These are phyloP conservation scores for Rousettus leschenaultii DNA, from an alignment of 2,113 vertebrate species.

Conservation along the genomic window DNA sequence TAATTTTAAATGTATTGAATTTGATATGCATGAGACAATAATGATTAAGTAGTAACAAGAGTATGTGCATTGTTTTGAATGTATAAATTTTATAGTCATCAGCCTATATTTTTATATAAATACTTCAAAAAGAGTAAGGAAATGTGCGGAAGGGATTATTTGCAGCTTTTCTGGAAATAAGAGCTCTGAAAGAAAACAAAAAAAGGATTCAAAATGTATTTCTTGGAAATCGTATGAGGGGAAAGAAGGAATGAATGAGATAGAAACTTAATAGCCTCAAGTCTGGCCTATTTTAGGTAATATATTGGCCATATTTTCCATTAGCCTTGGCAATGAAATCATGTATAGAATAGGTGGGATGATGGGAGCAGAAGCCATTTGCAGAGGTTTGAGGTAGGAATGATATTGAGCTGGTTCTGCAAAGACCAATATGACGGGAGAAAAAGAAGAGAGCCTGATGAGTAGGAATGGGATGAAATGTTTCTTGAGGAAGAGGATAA, in stretches of 20 bases:
- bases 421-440: neutral
- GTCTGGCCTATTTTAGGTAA: neutral
- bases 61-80: neutral
- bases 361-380: neutral
- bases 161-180: neutral
- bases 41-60: neutral
- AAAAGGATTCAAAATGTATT: neutral
- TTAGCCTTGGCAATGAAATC: neutral
- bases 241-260: neutral
- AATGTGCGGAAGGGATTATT: neutral
- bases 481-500: neutral
- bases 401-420: neutral
- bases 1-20: neutral
- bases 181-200: neutral
- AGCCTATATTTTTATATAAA: neutral
- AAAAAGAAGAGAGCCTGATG: neutral
- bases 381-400: neutral
- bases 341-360: neutral
- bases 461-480: fast-evolving
- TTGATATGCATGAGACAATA: neutral
- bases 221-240: neutral
- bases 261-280: neutral
- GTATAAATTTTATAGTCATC: neutral
- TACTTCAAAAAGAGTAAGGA: neutral
- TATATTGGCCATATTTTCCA: neutral